These are phyloP conservation scores for human DNA, from an alignment of 2,113 vertebrate genomes.

Conservation along the genomic window DNA sequence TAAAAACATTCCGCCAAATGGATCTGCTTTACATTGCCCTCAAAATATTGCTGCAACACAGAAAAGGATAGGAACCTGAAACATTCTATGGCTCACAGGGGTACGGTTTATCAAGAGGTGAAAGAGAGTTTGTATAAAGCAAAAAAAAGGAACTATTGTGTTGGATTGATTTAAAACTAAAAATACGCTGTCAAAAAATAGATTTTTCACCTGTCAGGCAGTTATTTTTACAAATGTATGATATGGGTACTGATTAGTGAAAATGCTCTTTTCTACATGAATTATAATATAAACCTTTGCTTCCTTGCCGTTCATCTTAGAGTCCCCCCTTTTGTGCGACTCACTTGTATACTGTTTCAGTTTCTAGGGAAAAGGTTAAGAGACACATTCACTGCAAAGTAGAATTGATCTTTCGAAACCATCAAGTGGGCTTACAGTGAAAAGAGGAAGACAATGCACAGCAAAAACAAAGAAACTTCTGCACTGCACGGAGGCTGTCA, in stretches of 20 bases:
- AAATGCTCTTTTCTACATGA: constrained; percentile 51
- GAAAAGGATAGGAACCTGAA: constrained; percentile 74
- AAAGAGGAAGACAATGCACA: constrained; percentile 47
- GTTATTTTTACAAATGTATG: constrained; percentile 78
- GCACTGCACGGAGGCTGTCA: not conserved
- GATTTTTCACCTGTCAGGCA: constrained; percentile 79
- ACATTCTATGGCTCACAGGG: constrained; percentile 62
- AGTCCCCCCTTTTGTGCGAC: constrained; percentile 33
- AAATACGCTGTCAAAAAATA: constrained; percentile 74
- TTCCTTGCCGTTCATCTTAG: constrained; percentile 27
- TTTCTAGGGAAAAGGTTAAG: constrained; percentile 26
- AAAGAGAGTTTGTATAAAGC: constrained; percentile 78
- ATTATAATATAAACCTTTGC: constrained; percentile 54
- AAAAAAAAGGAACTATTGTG: constrained; percentile 74
- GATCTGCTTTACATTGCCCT: constrained; percentile 70
- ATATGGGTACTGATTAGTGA: constrained; percentile 74
- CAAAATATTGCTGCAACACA: constrained; percentile 71
- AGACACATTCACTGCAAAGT: constrained; percentile 51
- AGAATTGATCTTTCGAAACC: constrained; percentile 70
- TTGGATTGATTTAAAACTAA: constrained; percentile 84
- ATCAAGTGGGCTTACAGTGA: constrained; percentile 48
- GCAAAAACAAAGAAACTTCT: constrained; percentile 67
- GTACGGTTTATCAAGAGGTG: constrained; percentile 82
- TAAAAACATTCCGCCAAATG: constrained; percentile 78
- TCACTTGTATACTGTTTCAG: not conserved